Conservation (phyloP, 1,140 invertebrate species). For the Apis dorsata region DNA sequence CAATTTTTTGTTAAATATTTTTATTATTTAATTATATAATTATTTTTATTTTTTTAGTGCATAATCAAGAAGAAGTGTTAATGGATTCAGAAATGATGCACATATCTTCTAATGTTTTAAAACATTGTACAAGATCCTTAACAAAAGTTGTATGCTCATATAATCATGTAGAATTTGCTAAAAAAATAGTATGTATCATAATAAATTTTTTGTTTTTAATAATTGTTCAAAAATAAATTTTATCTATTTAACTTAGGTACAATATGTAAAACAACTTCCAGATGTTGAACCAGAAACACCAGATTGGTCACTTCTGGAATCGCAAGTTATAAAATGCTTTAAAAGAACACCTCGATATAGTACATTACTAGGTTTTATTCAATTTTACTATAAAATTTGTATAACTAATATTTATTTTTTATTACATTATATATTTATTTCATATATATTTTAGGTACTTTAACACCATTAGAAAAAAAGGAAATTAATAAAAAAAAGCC, state of each 20-base stretch:
- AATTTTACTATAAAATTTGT: background rate
- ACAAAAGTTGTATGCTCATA: conserved; percentile 69
- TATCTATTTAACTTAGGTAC: conserved; percentile 41
- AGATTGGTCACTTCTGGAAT: conserved; percentile 65
- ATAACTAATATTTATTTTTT: background rate
- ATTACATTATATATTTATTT: background rate
- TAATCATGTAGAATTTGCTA: conserved; percentile 66
- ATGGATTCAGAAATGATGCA: conserved; percentile 75
- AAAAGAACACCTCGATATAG: conserved; percentile 56
- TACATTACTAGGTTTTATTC: conserved; percentile 63
- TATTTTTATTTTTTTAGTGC: conserved; percentile 47
- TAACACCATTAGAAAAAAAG: conserved; percentile 65
- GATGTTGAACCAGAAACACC: conserved; percentile 39
- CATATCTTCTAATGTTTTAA: conserved; percentile 71
- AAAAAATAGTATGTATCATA: conserved; percentile 67
- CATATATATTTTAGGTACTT: conserved; percentile 56
- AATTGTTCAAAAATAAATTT: conserved; percentile 5
- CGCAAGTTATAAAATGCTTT: conserved; percentile 51
- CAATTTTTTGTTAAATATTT: background rate
- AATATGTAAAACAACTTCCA: conserved; percentile 43
- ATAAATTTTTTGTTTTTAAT: background rate
- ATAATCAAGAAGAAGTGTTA: conserved; percentile 72
- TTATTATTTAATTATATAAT: background rate
- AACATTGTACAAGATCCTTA: conserved; percentile 65
- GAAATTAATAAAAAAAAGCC: conserved; percentile 48